These are phyloP conservation scores for Heliconius cydno DNA, from an alignment of 2,888 invertebrate genomes.

Conservation along the genomic window DNA sequence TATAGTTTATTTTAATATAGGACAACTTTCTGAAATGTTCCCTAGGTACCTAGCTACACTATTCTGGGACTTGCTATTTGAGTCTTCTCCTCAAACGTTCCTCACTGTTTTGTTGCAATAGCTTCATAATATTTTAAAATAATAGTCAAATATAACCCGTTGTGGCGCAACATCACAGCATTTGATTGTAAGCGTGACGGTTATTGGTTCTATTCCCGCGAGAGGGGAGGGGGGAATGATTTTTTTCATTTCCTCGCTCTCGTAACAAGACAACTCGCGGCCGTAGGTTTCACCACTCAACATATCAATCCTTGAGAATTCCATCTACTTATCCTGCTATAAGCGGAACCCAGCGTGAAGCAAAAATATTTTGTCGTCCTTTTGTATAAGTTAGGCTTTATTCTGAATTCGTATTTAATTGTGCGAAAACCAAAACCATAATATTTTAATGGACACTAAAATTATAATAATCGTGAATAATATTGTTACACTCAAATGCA, in stretches of 20 bases:
- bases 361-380: background rate
- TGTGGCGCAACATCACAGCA: background rate
- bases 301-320: background rate
- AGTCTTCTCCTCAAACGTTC: slow-evolving; percentile 42
- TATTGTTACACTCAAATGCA: slow-evolving; percentile 42
- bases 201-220: background rate
- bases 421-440: background rate
- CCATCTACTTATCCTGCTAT: too few relatives aligned
- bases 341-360: background rate
- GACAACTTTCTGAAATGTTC: slow-evolving; percentile 48
- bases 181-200: background rate
- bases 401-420: background rate
- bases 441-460: background rate
- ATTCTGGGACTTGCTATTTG: slow-evolving; percentile 51
- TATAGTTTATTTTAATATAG: slow-evolving; percentile 54
- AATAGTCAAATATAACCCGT: background rate
- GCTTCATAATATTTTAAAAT: slow-evolving; percentile 6
- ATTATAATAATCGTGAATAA: slow-evolving; percentile 1
- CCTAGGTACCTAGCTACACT: slow-evolving; percentile 47
- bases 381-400: background rate
- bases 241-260: background rate
- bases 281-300: background rate
- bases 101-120: slow-evolving; percentile 44
- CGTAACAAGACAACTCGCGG: background rate
- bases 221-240: too few relatives aligned